Percentiles rank a stretch among this genome's conserved stretches.
phyloP scores from a whole-genome alignment of 2,113 vertebrate species.

The Alces alces region DNA sequence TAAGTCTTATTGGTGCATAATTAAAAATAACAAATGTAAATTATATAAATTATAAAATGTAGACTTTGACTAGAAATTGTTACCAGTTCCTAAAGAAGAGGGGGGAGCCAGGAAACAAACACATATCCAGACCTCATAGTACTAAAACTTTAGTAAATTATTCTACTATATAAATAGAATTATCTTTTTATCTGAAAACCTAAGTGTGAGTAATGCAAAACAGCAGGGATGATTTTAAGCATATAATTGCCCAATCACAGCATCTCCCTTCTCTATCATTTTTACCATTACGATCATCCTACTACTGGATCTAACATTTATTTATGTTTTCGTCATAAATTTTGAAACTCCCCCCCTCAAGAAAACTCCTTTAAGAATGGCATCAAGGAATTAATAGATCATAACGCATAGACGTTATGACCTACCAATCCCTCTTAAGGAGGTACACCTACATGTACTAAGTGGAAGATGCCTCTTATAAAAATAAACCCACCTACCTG shows the following conservation, averaged over 20 bases:
- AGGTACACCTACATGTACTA: not conserved
- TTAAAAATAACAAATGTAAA: constrained; percentile 12
- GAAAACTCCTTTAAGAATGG: not conserved
- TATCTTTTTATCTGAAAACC: not conserved
- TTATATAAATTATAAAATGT: constrained; percentile 10
- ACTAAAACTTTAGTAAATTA: not conserved
- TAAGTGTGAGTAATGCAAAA: not conserved
- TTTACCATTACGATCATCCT: not conserved
- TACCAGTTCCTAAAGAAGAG: not conserved
- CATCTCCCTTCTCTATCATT: not conserved
- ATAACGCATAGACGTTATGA: not conserved
- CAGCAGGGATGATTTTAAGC: not conserved
- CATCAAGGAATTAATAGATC: not conserved
- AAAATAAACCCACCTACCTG: constrained; percentile 8
- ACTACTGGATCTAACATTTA: constrained; percentile 1
- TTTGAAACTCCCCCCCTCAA: not conserved
- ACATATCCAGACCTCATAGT: not conserved
- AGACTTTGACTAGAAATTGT: not conserved
- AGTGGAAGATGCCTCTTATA: not conserved
- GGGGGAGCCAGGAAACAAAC: not conserved
- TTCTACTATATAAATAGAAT: not conserved
- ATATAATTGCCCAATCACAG: not conserved
- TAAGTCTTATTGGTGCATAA: not conserved
- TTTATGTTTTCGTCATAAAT: constrained; percentile 30
- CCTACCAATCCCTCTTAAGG: not conserved